A percentile compares a stretch with the other conserved stretches of the same genome.
Evolutionary conservation across 2,888 invertebrate species (phyloP).

Genomic region (Sphecodes monilicornis): DNA sequence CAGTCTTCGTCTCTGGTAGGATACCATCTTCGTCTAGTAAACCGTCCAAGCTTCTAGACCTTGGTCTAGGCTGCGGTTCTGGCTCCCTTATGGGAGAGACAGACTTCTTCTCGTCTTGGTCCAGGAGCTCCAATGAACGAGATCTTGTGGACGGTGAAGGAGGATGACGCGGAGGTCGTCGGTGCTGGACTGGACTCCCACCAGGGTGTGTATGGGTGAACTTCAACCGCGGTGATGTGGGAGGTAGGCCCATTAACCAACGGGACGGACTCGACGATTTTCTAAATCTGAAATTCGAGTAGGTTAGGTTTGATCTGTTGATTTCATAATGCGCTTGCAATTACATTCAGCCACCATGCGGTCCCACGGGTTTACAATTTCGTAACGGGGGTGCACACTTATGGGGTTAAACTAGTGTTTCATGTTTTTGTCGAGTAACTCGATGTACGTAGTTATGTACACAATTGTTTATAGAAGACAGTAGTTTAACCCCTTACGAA

Average conservation of each 20-base stretch:
- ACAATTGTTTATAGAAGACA: background rate
- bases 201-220: conserved; percentile 79
- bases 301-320: background rate
- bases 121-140: conserved; percentile 73
- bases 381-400: background rate
- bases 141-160: conserved; percentile 80
- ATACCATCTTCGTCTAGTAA: conserved; percentile 85
- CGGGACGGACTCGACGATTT: conserved; percentile 89
- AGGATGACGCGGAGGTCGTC: conserved; percentile 83
- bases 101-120: conserved; percentile 71
- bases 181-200: conserved; percentile 81
- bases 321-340: background rate
- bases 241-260: conserved; percentile 86
- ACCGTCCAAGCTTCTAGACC: conserved; percentile 88
- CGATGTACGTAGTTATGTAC: no score
- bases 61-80: conserved; percentile 83
- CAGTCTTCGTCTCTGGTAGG: conserved; percentile 59
- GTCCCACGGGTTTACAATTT: background rate
- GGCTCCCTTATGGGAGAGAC: conserved; percentile 63
- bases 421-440: background rate
- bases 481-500: background rate
- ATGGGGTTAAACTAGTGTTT: background rate
- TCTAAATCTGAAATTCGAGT: conserved; percentile 86
- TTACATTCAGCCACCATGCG: conserved; percentile 38
- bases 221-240: conserved; percentile 79